These are phyloP conservation scores for Stegostoma tigrinum DNA, from an alignment of 2,113 vertebrate species.

Conservation along the genomic window DNA sequence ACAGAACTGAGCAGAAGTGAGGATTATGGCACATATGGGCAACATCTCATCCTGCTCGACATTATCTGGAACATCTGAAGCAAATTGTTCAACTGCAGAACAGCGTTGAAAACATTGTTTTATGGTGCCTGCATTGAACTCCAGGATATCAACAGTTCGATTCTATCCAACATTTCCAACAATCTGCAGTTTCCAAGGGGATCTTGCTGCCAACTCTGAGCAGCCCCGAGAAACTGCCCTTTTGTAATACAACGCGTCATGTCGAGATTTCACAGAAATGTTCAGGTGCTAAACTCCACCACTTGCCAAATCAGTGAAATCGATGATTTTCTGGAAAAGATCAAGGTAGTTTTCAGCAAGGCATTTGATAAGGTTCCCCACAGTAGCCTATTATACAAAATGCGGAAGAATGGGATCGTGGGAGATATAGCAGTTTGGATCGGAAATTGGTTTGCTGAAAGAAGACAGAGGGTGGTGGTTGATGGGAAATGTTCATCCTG, in stretches of 20 bases:
- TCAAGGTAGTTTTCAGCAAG: no score
- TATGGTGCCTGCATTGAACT: fast-evolving
- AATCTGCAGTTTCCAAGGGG: not conserved
- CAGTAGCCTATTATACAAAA: no score
- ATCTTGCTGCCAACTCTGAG: not conserved
- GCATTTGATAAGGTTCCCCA: no score
- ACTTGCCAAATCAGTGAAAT: not conserved
- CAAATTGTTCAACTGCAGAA: not conserved
- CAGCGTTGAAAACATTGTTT: not conserved
- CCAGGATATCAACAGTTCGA: not conserved
- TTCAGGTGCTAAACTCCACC: not conserved
- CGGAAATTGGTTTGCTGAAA: no score
- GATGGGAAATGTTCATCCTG: no score
- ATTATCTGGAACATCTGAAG: not conserved
- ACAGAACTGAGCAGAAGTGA: not conserved
- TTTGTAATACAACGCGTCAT: not conserved
- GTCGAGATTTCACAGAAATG: not conserved
- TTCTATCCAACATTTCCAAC: not conserved
- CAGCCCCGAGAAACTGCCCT: not conserved
- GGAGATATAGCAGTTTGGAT: no score
- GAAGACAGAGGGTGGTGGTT: no score
- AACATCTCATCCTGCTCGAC: not conserved
- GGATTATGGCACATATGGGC: not conserved
- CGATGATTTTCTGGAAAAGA: not conserved
- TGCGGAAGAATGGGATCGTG: no score